Evolutionary conservation across 2,888 invertebrate genomes (phyloP).

Genomic region (Deilephila elpenor): DNA sequence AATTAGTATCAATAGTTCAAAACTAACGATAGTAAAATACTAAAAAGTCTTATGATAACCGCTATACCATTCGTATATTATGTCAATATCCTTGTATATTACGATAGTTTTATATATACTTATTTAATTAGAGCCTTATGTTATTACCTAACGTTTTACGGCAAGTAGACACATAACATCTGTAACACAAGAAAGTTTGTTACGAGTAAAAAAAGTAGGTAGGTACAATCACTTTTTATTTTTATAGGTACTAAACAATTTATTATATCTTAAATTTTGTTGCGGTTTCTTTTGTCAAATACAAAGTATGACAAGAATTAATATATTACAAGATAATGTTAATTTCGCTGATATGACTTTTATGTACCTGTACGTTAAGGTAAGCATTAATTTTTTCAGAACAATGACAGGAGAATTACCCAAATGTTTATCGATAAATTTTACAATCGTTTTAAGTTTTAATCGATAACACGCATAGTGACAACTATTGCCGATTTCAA

Average conservation of each 20-base stretch:
- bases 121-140: neutral
- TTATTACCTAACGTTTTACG: neutral
- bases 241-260: no score
- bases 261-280: no score
- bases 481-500: neutral
- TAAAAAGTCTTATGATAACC: conserved; percentile 19
- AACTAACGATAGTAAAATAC: neutral
- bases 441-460: neutral
- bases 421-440: neutral
- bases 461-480: no score
- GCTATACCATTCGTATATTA: conserved; percentile 34
- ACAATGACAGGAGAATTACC: neutral
- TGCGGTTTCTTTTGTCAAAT: neutral
- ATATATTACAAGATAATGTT: neutral
- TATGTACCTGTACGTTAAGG: neutral
- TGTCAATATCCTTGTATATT: conserved; percentile 29
- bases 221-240: neutral
- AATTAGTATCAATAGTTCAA: neutral
- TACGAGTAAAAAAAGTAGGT: neutral
- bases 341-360: neutral
- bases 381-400: neutral
- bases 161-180: neutral
- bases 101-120: neutral
- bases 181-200: no score
- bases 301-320: neutral